Evolutionary conservation across 2,113 vertebrate genomes (phyloP).

Genomic region (Tringa solitaria): DNA sequence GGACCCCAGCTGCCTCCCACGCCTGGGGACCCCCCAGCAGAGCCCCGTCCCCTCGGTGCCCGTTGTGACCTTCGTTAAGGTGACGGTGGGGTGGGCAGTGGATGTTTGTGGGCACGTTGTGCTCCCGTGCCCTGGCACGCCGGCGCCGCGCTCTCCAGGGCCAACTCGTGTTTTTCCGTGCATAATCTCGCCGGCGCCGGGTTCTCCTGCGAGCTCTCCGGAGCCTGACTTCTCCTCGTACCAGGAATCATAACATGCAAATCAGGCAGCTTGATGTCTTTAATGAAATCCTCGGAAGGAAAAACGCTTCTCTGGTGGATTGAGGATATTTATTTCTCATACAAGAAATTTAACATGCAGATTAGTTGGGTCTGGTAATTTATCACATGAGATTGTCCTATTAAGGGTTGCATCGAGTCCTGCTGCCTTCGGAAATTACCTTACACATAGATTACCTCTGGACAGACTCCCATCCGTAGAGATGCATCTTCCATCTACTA

Average conservation of each 20-base stretch:
- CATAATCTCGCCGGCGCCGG: neutral
- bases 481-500: neutral
- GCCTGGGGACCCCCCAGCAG: rapidly evolving
- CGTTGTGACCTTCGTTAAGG: neutral
- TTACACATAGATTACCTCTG: conserved; percentile 40
- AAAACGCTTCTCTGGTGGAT: conserved; percentile 52
- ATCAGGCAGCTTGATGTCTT: conserved; percentile 42
- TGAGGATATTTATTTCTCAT: conserved; percentile 70
- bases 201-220: neutral
- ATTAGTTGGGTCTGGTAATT: conserved; percentile 71
- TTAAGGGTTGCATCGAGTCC: conserved; percentile 53
- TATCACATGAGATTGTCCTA: conserved; percentile 69
- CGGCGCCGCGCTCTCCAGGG: neutral
- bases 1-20: neutral
- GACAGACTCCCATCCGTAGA: neutral
- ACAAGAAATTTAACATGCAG: conserved; percentile 74
- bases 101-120: rapidly evolving
- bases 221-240: neutral
- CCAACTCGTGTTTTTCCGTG: neutral
- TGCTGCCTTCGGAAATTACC: conserved; percentile 51
- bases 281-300: conserved; percentile 53
- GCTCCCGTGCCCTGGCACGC: neutral
- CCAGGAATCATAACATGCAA: conserved; percentile 19
- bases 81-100: neutral
- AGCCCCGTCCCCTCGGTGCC: rapidly evolving